Base-by-base conservation (phyloP, 2,888 invertebrate genomes). In the Dusona sp. region DNA sequence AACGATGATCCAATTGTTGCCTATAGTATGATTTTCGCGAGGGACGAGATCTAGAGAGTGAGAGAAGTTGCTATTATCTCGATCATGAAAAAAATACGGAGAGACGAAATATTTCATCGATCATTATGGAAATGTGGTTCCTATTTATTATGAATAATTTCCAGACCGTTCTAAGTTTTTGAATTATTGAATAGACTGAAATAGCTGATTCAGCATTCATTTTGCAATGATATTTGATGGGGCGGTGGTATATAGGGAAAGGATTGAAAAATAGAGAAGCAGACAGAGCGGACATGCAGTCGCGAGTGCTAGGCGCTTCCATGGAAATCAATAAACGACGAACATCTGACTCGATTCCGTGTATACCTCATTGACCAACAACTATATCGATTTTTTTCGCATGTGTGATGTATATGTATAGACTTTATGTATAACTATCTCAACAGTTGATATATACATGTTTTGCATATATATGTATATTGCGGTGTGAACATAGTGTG, bases 311-410 rank as follows among this genome's bases (percentile, higher is more conserved):
- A 77, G 80, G 79, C 75, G 84, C 90, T 89, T 90, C 89, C 89
- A 88, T 90, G 89, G 91, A 93, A 93, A 93, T 93, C 93, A 93
- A 93, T 93, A 93, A 90, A 79, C 89, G 89, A 88, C 90, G 87
- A 87, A 83, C 87, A 84, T 84, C 77, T 87, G 89, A 88, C 75
- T 79, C 72, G 84, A 89, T 89, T 89, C 85, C 79, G 87, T 74
- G 77, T 88, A 88, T 70, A 57, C 22, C 79, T 82, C 38, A 85
- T 87, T 88, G 73, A 75, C 72, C 51, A 83, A 57, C 83, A 68
- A 86, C 85, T 73, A 74, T 87, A 90, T 91, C 90, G 90, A 89
- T 90, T 89, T 87, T 84, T 87, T 79, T 79, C 48, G 75, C 82
- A 84, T 84, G 86, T 84, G 68, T 78, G 54, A 75, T 77, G 83